Evolutionary conservation across 2,888 invertebrate genomes (phyloP).

Genomic region (Drosophila stalkeri): DNA sequence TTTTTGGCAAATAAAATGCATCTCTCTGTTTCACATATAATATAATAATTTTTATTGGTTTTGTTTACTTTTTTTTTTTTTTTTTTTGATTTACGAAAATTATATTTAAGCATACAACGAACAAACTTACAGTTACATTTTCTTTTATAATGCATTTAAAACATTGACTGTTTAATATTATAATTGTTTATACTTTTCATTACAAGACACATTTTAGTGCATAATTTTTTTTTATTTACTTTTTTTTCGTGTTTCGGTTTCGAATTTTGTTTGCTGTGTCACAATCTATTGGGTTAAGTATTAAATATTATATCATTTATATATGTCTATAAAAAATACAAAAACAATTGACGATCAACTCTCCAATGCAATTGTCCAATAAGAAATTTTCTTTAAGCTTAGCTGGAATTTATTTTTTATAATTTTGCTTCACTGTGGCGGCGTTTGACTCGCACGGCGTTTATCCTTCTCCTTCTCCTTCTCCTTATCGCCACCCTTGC

Average conservation of each 20-base stretch:
- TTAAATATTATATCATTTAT: constrained; percentile 65
- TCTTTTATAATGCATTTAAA: constrained; percentile 78
- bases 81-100: constrained; percentile 65
- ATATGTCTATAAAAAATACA: constrained; percentile 71
- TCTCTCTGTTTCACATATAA: constrained; percentile 35
- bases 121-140: constrained; percentile 75
- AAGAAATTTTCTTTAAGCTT: constrained; percentile 32
- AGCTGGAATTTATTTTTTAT: constrained; percentile 30
- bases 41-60: constrained; percentile 65
- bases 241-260: constrained; percentile 18
- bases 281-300: constrained; percentile 51
- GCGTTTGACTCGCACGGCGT: constrained; percentile 83
- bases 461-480: constrained; percentile 82
- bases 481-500: constrained; percentile 83
- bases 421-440: constrained; percentile 71
- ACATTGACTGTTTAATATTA: constrained; percentile 78
- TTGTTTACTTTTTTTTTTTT: constrained; percentile 45
- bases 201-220: constrained; percentile 49
- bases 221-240: constrained; percentile 25
- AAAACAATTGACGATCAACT: constrained; percentile 59
- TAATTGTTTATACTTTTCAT: constrained; percentile 65
- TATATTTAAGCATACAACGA: constrained; percentile 76
- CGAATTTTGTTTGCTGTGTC: constrained; percentile 47
- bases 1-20: too few species aligned
- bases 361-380: constrained; percentile 43